These are phyloP conservation scores for Lottia scabra DNA, from an alignment of 2,888 invertebrate species.

Conservation along the genomic window DNA sequence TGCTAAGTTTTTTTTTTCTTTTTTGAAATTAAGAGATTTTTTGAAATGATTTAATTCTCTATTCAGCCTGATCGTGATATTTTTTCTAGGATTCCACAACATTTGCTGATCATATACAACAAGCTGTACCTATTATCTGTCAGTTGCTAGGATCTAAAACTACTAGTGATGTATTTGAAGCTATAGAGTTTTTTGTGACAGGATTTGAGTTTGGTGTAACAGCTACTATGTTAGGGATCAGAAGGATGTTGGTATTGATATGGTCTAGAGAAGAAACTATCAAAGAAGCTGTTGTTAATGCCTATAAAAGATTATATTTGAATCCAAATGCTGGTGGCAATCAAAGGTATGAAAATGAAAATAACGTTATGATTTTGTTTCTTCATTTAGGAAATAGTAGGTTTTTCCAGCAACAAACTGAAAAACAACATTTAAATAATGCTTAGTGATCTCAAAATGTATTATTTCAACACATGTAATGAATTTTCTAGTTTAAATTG, in stretches of 20 bases:
- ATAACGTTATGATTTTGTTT: too few species aligned
- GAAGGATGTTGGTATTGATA: constrained; percentile 82
- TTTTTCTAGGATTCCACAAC: constrained; percentile 71
- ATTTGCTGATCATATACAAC: constrained; percentile 72
- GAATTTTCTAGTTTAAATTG: too few species aligned
- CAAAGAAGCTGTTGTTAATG: constrained; percentile 80
- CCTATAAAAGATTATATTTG: constrained; percentile 80
- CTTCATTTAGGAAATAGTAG: too few species aligned
- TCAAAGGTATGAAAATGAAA: constrained; percentile 39
- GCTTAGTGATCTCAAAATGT: too few species aligned
- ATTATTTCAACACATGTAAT: too few species aligned
- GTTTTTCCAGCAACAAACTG: too few species aligned
- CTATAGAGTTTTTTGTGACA: constrained; percentile 88
- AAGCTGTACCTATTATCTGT: constrained; percentile 77
- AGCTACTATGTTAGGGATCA: constrained; percentile 75
- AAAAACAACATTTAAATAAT: too few species aligned
- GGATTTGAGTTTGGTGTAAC: constrained; percentile 72
- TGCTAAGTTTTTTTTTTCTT: too few species aligned
- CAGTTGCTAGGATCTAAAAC: constrained; percentile 75
- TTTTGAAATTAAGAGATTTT: too few species aligned
- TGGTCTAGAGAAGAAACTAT: constrained; percentile 83
- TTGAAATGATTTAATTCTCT: too few species aligned
- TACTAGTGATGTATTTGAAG: constrained; percentile 86
- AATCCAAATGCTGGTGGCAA: constrained; percentile 44
- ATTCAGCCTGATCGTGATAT: too few species aligned